Evolutionary conservation across 2,113 vertebrate genomes (phyloP).

Genomic region (Merops nubicus): DNA sequence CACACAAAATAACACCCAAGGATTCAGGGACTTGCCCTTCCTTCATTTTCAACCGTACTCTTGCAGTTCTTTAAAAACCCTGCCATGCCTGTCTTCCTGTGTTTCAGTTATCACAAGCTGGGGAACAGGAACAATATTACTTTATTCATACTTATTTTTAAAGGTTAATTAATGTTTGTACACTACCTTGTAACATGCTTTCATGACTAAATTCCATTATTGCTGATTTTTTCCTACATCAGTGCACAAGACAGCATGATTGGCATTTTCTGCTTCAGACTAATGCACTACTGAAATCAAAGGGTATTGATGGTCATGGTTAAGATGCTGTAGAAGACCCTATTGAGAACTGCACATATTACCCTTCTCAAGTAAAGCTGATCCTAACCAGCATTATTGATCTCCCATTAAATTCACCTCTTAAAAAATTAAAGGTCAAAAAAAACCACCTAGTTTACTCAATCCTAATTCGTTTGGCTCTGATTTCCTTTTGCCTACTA

Average conservation of each 20-base stretch:
- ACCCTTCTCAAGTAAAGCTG: background rate
- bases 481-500: constrained; percentile 13
- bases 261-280: constrained; percentile 13
- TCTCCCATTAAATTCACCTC: constrained; percentile 14
- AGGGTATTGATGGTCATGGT: constrained; percentile 14
- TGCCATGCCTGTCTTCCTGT: background rate
- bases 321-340: background rate
- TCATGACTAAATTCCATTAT: constrained; percentile 11
- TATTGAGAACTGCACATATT: background rate
- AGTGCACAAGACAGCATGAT: background rate
- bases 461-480: constrained; percentile 6
- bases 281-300: background rate
- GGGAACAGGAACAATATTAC: background rate
- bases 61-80: background rate
- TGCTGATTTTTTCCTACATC: constrained; percentile 47
- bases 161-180: constrained; percentile 59
- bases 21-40: background rate
- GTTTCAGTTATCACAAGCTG: background rate
- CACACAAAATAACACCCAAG: background rate
- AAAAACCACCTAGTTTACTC: constrained; percentile 13
- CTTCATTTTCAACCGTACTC: background rate
- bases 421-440: constrained; percentile 7
- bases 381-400: constrained; percentile 23
- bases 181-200: background rate
- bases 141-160: background rate